Conservation (phyloP, 1,140 invertebrate genomes). For the Ips typographus region DNA sequence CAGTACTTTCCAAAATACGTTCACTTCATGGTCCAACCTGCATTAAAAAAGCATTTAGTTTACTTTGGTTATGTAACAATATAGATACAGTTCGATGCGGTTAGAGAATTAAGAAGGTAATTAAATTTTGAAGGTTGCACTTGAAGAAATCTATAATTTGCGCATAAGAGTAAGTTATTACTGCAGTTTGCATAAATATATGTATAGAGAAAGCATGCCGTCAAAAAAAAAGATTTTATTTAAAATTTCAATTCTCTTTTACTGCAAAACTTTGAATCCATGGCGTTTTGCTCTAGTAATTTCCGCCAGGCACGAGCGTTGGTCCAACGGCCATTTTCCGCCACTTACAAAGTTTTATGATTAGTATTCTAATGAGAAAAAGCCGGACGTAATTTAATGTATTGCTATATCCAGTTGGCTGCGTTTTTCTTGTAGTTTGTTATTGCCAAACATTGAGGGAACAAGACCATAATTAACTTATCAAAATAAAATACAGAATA, state of each 20-base stretch:
- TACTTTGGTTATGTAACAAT: background rate
- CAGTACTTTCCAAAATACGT: conserved; percentile 12
- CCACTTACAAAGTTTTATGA: too few relatives aligned
- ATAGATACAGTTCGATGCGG: too few relatives aligned
- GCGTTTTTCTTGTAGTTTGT: too few relatives aligned
- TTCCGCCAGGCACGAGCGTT: background rate
- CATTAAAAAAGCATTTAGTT: background rate
- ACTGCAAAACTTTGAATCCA: background rate
- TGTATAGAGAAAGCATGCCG: background rate
- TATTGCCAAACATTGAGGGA: too few relatives aligned
- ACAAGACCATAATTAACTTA: too few relatives aligned
- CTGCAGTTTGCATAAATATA: background rate
- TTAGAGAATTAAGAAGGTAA: background rate
- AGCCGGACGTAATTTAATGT: too few relatives aligned
- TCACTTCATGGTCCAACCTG: background rate
- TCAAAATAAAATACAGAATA: too few relatives aligned
- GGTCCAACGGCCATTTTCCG: too few relatives aligned
- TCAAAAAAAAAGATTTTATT: background rate
- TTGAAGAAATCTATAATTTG: background rate
- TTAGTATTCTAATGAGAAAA: too few relatives aligned
- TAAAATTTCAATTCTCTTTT: background rate
- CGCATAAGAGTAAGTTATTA: background rate
- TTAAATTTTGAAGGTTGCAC: background rate
- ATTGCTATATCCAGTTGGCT: too few relatives aligned
- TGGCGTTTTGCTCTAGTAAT: conserved; percentile 2